Percentiles rank a stretch among this genome's conserved stretches.
These are phyloP conservation scores for Romanogobio albipinnatus DNA, from an alignment of 2,113 vertebrate species.

Conservation along the genomic window DNA sequence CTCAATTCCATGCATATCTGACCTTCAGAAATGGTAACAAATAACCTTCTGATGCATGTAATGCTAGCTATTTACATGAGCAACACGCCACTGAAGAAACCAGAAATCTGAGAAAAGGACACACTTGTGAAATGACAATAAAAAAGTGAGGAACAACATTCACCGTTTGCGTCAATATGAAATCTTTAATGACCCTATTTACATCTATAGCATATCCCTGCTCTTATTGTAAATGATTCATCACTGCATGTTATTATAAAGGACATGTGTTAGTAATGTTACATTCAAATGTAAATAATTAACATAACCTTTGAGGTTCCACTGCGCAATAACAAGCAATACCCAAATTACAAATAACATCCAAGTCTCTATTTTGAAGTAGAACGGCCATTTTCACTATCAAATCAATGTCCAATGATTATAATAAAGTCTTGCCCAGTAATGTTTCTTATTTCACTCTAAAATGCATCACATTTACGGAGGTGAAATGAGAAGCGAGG, in stretches of 20 bases:
- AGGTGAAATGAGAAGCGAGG: neutral
- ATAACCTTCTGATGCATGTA: constrained; percentile 22
- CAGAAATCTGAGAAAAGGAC: neutral
- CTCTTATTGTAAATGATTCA: neutral
- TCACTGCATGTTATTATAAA: neutral
- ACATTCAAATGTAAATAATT: neutral
- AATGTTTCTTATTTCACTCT: neutral
- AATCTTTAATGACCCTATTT: neutral
- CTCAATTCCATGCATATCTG: neutral
- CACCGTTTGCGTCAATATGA: neutral
- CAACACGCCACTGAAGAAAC: neutral
- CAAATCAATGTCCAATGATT: neutral
- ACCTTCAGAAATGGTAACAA: neutral
- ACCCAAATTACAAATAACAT: neutral
- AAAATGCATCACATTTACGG: neutral
- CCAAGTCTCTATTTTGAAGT: neutral
- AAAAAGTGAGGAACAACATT: neutral
- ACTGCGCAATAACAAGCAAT: neutral
- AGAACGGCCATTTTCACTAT: neutral
- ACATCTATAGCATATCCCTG: neutral
- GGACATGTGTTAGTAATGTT: neutral
- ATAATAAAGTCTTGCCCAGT: neutral
- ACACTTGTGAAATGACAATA: neutral
- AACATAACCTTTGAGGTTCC: neutral
- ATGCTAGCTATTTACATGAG: neutral